Conservation (phyloP, 2,797 vertebrate genomes). For the Hafferia zeledoni region DNA sequence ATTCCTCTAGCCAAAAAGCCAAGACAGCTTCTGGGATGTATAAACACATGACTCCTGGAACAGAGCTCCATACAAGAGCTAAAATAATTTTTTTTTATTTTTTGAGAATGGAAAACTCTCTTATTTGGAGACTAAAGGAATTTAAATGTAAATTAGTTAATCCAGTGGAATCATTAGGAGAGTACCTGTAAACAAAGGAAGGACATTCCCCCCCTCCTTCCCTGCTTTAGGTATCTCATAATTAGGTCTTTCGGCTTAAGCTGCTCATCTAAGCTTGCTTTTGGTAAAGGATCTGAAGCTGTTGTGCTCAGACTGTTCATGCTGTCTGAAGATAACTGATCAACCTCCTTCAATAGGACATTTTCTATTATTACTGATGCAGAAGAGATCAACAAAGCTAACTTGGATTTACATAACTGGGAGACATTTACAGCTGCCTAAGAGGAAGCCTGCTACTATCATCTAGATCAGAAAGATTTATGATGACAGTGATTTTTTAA, state of each 20-base stretch:
- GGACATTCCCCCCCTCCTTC: not conserved
- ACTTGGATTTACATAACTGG: not conserved
- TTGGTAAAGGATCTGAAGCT: not conserved
- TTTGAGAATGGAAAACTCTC: too few species aligned
- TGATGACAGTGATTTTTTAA: not conserved
- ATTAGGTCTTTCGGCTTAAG: not conserved
- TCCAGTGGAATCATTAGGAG: not conserved
- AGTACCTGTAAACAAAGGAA: not conserved
- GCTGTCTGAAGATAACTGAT: not conserved
- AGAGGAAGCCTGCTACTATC: not conserved
- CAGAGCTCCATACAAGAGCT: not conserved
- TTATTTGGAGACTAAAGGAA: not conserved
- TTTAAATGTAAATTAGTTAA: not conserved
- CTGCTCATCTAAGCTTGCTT: not conserved
- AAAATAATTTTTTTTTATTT: not conserved
- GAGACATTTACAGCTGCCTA: not conserved
- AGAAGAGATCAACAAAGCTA: not conserved
- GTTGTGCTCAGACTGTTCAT: not conserved
- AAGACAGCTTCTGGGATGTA: not conserved
- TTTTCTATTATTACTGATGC: not conserved
- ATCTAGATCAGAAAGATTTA: not conserved
- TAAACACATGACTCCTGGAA: not conserved
- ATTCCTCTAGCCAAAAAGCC: not conserved
- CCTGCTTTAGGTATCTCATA: not conserved
- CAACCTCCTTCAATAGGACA: not conserved